These are phyloP conservation scores for Liopterus haemorrhoidalis DNA, from an alignment of 2,888 invertebrate species.

Conservation along the genomic window DNA sequence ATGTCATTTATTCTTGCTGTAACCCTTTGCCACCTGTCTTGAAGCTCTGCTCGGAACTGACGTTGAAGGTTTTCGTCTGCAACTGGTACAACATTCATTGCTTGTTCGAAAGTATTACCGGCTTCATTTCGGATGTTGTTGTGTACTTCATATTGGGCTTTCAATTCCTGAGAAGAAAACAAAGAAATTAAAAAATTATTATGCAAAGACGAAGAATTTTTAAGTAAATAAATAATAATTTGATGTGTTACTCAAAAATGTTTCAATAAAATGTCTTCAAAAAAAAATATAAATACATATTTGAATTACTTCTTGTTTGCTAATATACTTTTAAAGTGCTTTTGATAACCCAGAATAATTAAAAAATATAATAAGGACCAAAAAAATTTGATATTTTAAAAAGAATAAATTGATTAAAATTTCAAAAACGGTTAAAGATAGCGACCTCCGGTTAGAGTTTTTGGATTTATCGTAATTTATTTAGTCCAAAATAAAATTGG, in stretches of 20 bases:
- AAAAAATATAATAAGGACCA: neutral
- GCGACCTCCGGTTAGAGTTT: no score
- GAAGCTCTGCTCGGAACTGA: conserved; percentile 70
- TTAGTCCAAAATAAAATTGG: no score
- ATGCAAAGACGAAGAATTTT: neutral
- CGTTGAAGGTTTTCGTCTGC: conserved; percentile 78
- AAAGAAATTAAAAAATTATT: conserved; percentile 9
- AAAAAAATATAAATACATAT: no score
- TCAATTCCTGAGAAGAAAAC: conserved; percentile 56
- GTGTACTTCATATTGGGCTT: conserved; percentile 80
- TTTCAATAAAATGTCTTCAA: conserved; percentile 12
- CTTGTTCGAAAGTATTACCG: conserved; percentile 66
- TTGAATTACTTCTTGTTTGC: conserved; percentile 8
- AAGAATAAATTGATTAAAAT: no score
- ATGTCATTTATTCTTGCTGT: conserved; percentile 59
- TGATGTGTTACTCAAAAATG: neutral
- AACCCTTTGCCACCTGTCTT: conserved; percentile 68
- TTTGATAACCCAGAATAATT: neutral
- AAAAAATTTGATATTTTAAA: no score
- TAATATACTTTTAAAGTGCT: neutral
- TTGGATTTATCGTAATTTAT: no score
- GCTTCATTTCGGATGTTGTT: conserved; percentile 71
- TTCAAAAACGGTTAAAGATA: no score
- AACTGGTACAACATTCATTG: conserved; percentile 71
- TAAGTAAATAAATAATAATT: neutral